Conservation (phyloP, 2,888 invertebrate genomes). For the Agelastica alni region DNA sequence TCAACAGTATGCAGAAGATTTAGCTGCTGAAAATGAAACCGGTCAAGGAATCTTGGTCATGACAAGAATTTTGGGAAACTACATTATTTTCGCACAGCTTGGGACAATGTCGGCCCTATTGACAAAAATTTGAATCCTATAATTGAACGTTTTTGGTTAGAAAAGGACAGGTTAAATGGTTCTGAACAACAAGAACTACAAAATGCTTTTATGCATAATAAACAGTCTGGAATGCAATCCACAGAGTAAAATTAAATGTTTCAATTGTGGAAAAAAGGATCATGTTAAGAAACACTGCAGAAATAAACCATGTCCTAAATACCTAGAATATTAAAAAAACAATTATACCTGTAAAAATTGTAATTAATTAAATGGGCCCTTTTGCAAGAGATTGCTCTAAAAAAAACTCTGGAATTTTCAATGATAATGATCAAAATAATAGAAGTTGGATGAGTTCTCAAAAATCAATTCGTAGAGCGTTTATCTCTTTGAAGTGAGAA, state of each 20-base stretch:
- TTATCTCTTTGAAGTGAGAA: no score
- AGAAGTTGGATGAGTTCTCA: no score
- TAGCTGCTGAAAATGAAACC: conserved; percentile 13
- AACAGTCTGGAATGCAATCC: background rate
- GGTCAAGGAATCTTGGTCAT: conserved; percentile 14
- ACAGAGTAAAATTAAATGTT: background rate
- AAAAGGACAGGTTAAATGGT: no score
- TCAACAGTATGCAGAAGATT: no score
- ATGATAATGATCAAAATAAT: background rate
- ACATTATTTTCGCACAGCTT: no score
- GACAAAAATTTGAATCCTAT: no score
- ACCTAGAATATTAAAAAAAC: background rate
- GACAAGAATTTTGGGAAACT: conserved; percentile 14
- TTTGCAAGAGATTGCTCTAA: background rate
- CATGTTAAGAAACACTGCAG: background rate
- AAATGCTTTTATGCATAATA: background rate
- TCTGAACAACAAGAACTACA: no score
- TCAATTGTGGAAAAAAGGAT: conserved; percentile 7
- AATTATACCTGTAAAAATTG: background rate
- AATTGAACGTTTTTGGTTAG: no score
- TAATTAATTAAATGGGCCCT: background rate
- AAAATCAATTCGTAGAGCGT: no score
- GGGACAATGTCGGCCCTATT: no score
- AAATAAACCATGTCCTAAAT: background rate
- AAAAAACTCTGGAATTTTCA: background rate